Percentiles rank a stretch among this genome's conserved stretches.
These are phyloP conservation scores for Anhinga anhinga DNA, from an alignment of 2,113 vertebrate genomes.

Conservation along the genomic window DNA sequence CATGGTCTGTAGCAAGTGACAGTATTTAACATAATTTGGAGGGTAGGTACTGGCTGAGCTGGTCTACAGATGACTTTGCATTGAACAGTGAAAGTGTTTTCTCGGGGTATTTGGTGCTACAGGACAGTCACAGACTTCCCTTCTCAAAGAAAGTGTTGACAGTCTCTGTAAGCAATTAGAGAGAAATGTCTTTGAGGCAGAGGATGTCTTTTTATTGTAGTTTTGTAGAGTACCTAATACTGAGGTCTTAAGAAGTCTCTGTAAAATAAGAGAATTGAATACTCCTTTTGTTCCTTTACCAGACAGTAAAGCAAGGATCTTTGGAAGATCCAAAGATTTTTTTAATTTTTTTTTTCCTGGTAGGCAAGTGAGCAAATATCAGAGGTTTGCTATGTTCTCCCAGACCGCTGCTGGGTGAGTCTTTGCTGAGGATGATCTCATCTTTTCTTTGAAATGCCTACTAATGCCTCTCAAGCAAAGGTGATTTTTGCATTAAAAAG, in stretches of 20 bases:
- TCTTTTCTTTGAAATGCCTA: not conserved
- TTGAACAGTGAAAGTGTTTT: not conserved
- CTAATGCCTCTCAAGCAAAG: not conserved
- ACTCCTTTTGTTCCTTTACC: not conserved
- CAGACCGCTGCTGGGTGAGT: not conserved
- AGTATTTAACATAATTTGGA: not conserved
- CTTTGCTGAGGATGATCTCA: not conserved
- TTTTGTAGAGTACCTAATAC: not conserved
- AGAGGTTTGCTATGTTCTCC: not conserved
- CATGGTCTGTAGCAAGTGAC: not conserved
- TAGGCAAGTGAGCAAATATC: not conserved
- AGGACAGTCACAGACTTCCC: not conserved
- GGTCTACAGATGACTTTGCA: not conserved
- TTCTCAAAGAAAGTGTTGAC: not conserved
- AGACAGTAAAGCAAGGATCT: not conserved
- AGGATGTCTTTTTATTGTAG: not conserved
- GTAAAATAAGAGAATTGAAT: not conserved
- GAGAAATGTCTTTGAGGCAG: not conserved
- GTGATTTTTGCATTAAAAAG: not conserved
- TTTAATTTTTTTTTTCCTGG: not conserved
- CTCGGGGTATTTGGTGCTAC: not conserved
- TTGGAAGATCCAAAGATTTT: not conserved
- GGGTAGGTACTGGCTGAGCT: not conserved
- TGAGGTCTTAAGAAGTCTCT: not conserved
- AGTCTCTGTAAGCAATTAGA: constrained; percentile 19